Evolutionary conservation across 1,140 invertebrate species (phyloP).

Genomic region (Parasteatoda tepidariorum): DNA sequence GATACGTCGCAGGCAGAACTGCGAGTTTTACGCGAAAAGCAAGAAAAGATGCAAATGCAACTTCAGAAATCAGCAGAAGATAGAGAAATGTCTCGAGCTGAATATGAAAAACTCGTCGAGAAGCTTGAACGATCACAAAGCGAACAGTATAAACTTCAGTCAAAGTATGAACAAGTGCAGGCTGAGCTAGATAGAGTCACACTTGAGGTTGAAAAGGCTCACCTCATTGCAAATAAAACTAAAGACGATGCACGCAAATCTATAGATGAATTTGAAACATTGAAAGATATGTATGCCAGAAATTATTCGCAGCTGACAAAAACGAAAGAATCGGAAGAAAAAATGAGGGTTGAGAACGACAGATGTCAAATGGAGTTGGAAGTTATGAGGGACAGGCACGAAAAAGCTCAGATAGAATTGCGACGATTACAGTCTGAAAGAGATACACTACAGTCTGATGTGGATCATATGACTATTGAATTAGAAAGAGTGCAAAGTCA

Average conservation of each 20-base stretch:
- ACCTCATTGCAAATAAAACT: slow-evolving; percentile 80
- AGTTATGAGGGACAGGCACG: slow-evolving; percentile 87
- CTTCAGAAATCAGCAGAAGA: slow-evolving; percentile 87
- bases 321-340: slow-evolving; percentile 90
- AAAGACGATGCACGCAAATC: slow-evolving; percentile 87
- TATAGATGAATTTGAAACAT: slow-evolving; percentile 83
- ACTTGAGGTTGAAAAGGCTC: slow-evolving; percentile 86
- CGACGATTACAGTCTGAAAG: slow-evolving; percentile 84
- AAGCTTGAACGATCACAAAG: slow-evolving; percentile 91
- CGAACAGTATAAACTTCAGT: slow-evolving; percentile 87
- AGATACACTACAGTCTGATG: slow-evolving; percentile 85
- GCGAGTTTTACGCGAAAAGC: slow-evolving; percentile 89
- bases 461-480: slow-evolving; percentile 85
- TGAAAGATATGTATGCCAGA: slow-evolving; percentile 89
- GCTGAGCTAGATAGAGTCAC: slow-evolving; percentile 88
- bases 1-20: slow-evolving; percentile 87
- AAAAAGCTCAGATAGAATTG: slow-evolving; percentile 87
- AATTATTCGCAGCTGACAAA: slow-evolving; percentile 84
- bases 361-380: slow-evolving; percentile 81
- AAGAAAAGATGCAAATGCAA: slow-evolving; percentile 85
- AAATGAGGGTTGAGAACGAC: slow-evolving; percentile 90
- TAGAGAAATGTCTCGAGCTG: slow-evolving; percentile 86
- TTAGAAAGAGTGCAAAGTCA: slow-evolving; percentile 76
- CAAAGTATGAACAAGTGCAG: slow-evolving; percentile 85
- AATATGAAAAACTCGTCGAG: slow-evolving; percentile 91